These are phyloP conservation scores for Mylabris sibirica DNA, from an alignment of 2,888 invertebrate species.

Conservation along the genomic window DNA sequence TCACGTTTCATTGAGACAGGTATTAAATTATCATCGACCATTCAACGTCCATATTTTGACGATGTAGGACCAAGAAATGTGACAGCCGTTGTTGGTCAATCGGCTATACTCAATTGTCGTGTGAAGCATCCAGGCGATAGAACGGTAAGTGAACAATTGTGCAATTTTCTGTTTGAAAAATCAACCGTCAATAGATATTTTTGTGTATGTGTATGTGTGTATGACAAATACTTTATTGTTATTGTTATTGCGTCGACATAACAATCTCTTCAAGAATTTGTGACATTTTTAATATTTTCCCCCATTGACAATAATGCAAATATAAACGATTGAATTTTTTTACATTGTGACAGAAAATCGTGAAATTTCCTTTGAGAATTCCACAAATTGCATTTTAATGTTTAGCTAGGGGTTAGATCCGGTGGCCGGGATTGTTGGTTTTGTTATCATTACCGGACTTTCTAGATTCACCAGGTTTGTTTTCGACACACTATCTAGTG, in stretches of 20 bases:
- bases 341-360: not conserved
- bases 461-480: not conserved
- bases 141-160: conserved; percentile 70
- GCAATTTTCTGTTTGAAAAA: conserved; percentile 33
- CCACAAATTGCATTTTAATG: not conserved
- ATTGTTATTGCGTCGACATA: not conserved
- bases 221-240: not conserved
- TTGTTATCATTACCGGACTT: conserved; percentile 6
- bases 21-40: conserved; percentile 25
- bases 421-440: not conserved
- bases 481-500: not conserved
- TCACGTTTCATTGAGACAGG: conserved; percentile 42
- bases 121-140: conserved; percentile 88
- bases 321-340: not conserved
- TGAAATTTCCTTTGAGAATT: not conserved
- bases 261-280: not conserved
- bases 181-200: conserved; percentile 24
- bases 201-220: not conserved
- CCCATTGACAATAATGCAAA: not conserved
- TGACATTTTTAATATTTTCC: not conserved
- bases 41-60: conserved; percentile 81
- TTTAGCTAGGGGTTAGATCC: not conserved
- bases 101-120: conserved; percentile 79
- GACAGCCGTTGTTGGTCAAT: conserved; percentile 84
- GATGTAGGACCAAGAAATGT: conserved; percentile 84